phyloP scores from a whole-genome alignment of 2,113 vertebrate species.

The Megatriorchis doriae region DNA sequence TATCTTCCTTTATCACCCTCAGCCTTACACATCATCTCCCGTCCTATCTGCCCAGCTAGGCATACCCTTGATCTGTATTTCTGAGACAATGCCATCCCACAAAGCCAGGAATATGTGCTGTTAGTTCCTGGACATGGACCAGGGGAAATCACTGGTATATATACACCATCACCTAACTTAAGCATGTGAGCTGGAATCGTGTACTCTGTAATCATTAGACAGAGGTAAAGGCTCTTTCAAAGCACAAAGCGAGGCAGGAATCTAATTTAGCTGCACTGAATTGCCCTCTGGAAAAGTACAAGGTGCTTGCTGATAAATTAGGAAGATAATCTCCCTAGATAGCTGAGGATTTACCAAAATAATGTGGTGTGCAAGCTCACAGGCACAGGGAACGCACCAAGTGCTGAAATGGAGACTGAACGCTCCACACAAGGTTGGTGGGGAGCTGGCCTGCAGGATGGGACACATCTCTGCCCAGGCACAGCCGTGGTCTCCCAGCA shows the following conservation, averaged over 20 bases:
- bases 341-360: neutral
- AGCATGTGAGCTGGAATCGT: neutral
- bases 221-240: neutral
- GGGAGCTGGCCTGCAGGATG: rapidly evolving
- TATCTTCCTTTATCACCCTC: neutral
- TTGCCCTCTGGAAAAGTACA: neutral
- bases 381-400: rapidly evolving
- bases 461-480: rapidly evolving
- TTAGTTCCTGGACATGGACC: neutral
- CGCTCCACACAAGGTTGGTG: rapidly evolving
- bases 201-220: neutral
- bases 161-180: neutral
- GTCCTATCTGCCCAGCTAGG: neutral
- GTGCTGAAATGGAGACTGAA: neutral
- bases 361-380: neutral
- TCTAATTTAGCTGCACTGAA: neutral
- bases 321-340: neutral
- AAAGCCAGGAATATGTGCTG: neutral
- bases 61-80: neutral
- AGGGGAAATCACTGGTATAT: neutral
- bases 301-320: neutral
- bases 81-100: neutral
- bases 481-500: neutral
- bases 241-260: neutral
- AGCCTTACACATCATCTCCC: neutral